Conservation (phyloP, 1,140 invertebrate genomes). For the Daktulosphaira vitifoliae region DNA sequence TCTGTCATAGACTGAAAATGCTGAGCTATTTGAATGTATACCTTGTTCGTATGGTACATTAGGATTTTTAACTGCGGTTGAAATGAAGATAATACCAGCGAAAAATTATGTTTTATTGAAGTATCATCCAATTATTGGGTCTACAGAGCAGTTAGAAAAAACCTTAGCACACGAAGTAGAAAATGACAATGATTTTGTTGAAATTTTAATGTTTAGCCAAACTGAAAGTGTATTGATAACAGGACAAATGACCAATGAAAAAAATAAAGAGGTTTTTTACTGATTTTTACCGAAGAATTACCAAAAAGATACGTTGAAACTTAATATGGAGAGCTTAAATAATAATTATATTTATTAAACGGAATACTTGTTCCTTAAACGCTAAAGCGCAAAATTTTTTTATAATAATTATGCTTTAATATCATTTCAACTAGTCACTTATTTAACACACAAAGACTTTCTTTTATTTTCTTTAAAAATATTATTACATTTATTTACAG, state of each 20-base stretch:
- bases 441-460: background rate
- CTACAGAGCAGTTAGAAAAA: conserved; percentile 46
- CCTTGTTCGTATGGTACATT: conserved; percentile 82
- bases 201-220: conserved; percentile 58
- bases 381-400: no score
- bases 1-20: conserved; percentile 55
- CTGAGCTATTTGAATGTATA: conserved; percentile 65
- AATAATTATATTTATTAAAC: no score
- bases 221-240: conserved; percentile 66
- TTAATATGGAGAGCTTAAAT: no score
- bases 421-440: no score
- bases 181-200: conserved; percentile 63
- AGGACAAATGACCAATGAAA: conserved; percentile 48
- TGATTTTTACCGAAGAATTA: no score
- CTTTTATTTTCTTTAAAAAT: background rate
- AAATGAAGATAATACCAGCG: conserved; percentile 65
- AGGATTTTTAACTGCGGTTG: conserved; percentile 70
- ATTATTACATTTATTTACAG: no score
- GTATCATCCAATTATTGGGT: conserved; percentile 57
- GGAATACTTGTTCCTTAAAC: no score
- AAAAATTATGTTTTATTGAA: conserved; percentile 56
- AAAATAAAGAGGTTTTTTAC: background rate
- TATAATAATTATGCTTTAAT: no score
- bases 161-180: conserved; percentile 48
- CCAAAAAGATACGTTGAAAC: no score